phyloP scores from a whole-genome alignment of 2,797 vertebrate species.

The Delichon dasypus region DNA sequence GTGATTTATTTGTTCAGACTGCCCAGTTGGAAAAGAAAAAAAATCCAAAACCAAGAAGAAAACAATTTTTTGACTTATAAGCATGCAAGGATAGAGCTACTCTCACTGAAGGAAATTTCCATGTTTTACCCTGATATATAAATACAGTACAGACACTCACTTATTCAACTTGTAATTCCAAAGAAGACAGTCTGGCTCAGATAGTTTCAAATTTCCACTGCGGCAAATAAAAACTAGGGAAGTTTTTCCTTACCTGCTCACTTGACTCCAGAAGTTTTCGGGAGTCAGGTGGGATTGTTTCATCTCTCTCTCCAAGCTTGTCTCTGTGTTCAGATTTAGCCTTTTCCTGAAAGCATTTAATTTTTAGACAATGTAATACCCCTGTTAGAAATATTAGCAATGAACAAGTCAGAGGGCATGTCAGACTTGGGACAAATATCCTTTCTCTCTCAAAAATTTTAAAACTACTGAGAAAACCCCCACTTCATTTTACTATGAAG shows the following conservation, averaged over 20 bases:
- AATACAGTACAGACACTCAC: neutral
- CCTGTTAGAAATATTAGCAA: neutral
- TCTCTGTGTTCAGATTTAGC: slow-evolving; percentile 69
- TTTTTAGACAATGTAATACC: neutral
- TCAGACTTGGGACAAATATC: neutral
- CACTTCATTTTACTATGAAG: neutral
- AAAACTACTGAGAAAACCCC: neutral
- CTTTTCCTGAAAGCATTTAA: slow-evolving; percentile 70
- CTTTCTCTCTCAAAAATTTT: neutral
- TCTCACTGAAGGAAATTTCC: neutral
- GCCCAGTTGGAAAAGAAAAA: neutral
- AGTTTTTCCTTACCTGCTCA: slow-evolving; percentile 64
- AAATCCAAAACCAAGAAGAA: neutral
- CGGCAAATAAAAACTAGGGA: neutral
- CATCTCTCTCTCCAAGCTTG: slow-evolving; percentile 84
- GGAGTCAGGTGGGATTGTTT: slow-evolving; percentile 86
- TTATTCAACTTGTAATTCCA: neutral
- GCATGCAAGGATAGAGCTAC: neutral
- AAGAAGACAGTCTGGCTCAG: neutral
- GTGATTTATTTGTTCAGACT: neutral
- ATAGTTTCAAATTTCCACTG: neutral
- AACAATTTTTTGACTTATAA: neutral
- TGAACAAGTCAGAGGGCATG: neutral
- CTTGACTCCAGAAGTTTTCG: slow-evolving; percentile 72
- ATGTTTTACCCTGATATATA: neutral